Evolutionary conservation across 2,888 invertebrate genomes (phyloP).

Genomic region (Epirrhoe alternata): DNA sequence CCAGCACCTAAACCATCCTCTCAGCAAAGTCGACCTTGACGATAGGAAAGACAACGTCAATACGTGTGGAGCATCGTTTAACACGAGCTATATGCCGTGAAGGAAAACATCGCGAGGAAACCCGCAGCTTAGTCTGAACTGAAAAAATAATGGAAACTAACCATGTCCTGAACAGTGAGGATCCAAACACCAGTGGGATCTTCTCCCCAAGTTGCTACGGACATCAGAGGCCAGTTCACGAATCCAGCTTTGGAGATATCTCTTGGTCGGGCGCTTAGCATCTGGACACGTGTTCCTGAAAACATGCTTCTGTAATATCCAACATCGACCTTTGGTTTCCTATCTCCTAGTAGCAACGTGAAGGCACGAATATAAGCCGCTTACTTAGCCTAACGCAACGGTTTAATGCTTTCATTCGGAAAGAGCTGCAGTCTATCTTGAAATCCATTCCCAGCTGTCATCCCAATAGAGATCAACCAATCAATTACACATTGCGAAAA

Average conservation of each 20-base stretch:
- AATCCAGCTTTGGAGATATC: conserved; percentile 91
- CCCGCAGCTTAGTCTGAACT: background rate
- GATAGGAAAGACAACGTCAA: too few species aligned
- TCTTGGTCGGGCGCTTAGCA: conserved; percentile 88
- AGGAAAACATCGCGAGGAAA: too few species aligned
- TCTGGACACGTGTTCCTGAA: conserved; percentile 88
- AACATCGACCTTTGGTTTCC: background rate
- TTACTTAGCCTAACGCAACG: too few species aligned
- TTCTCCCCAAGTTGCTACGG: conserved; percentile 97
- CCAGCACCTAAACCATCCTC: too few species aligned
- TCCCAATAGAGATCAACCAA: too few species aligned
- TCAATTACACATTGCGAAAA: too few species aligned
- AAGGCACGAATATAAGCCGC: background rate
- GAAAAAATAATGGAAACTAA: conserved; percentile 47
- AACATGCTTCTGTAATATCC: background rate
- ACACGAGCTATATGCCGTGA: too few species aligned
- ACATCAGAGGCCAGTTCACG: conserved; percentile 93
- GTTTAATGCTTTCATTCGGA: too few species aligned
- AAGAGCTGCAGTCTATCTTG: too few species aligned
- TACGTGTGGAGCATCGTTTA: too few species aligned
- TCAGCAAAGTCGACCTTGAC: too few species aligned
- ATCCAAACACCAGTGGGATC: conserved; percentile 89
- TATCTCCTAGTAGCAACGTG: conserved; percentile 3
- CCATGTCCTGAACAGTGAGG: conserved; percentile 76
- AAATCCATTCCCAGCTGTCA: too few species aligned